Evolutionary conservation across 2,113 vertebrate genomes (phyloP).

Genomic region (Podarcis raffonei): DNA sequence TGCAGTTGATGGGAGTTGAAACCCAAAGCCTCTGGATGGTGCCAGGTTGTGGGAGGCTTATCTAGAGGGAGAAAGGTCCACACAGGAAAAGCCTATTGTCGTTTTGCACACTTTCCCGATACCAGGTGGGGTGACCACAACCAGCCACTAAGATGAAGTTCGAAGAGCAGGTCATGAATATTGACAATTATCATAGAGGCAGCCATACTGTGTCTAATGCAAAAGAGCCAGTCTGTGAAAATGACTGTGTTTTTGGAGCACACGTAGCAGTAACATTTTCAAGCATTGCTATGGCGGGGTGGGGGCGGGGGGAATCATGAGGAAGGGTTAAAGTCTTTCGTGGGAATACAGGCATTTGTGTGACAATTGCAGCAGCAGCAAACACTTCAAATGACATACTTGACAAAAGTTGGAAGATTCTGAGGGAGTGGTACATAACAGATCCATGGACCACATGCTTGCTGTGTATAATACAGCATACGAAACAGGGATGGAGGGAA

Average conservation of each 20-base stretch:
- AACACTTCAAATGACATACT: not conserved
- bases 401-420: not conserved
- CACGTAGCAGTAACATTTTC: not conserved
- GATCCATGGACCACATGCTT: not conserved
- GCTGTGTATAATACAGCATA: not conserved
- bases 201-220: not conserved
- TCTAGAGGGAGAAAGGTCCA: not conserved
- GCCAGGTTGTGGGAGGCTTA: no score
- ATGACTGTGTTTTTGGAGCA: not conserved
- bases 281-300: not conserved
- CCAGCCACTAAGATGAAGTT: not conserved
- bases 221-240: not conserved
- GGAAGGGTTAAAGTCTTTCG: not conserved
- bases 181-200: not conserved
- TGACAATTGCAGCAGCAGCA: not conserved
- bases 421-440: not conserved
- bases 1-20: no score
- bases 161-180: not conserved
- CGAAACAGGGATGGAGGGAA: not conserved
- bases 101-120: not conserved
- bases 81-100: not conserved
- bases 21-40: no score
- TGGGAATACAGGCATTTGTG: not conserved
- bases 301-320: not conserved
- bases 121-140: not conserved